Evolutionary conservation across 2,113 vertebrate species (phyloP).

Genomic region (Paradisaea rubra): DNA sequence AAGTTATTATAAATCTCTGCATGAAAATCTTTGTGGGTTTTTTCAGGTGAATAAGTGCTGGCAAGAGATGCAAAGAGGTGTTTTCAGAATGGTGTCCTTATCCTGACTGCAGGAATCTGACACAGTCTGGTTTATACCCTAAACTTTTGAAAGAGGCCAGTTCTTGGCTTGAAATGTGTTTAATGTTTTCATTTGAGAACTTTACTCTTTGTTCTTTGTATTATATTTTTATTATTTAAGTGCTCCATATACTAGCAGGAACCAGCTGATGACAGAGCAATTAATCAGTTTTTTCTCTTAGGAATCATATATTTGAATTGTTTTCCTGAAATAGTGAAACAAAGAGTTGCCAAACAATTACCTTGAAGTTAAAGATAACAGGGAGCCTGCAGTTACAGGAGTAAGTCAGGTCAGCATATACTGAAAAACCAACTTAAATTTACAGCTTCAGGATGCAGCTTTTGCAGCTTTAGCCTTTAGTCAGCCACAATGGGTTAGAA

Average conservation of each 20-base stretch:
- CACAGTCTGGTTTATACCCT: background rate
- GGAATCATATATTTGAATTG: background rate
- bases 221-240: conserved; percentile 10
- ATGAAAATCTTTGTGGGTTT: background rate
- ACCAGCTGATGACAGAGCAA: conserved; percentile 14
- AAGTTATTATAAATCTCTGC: background rate
- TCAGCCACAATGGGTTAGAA: conserved; percentile 8
- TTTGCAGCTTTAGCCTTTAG: conserved; percentile 28
- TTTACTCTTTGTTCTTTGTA: conserved; percentile 4
- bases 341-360: background rate
- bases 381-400: background rate
- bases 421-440: conserved; percentile 15
- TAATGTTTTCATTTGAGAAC: background rate
- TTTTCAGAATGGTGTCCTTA: background rate
- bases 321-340: conserved; percentile 4
- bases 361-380: conserved; percentile 28
- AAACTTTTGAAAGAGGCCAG: background rate
- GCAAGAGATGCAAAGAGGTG: background rate
- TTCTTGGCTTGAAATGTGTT: background rate
- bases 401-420: conserved; percentile 21
- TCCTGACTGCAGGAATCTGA: background rate
- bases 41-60: background rate
- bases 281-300: background rate
- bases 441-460: background rate
- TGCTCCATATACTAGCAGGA: background rate